Conservation (phyloP, 2,797 vertebrate species). For the Nyctalus aviator region DNA sequence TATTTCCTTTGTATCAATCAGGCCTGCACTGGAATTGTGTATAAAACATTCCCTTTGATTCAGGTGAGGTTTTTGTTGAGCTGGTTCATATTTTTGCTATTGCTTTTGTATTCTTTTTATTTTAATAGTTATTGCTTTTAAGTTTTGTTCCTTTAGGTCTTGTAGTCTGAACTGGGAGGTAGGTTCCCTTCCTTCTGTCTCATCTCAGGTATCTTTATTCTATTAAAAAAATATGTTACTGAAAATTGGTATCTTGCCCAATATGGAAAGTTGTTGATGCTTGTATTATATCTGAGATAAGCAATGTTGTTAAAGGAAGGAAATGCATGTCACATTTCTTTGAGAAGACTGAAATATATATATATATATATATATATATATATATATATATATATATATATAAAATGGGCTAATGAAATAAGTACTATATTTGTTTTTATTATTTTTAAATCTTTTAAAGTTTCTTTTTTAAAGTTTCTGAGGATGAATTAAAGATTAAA, state of each 20-base stretch:
- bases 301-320: neutral
- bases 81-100: neutral
- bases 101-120: neutral
- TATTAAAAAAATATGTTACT: neutral
- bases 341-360: neutral
- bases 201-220: constrained; percentile 7
- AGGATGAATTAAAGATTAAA: constrained; percentile 27
- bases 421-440: neutral
- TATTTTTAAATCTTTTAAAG: neutral
- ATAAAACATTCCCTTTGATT: neutral
- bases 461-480: neutral
- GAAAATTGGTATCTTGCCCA: neutral
- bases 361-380: neutral
- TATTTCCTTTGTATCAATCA: neutral
- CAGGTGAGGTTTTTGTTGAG: neutral
- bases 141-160: neutral
- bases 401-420: neutral
- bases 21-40: neutral
- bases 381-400: neutral
- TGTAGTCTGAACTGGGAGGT: neutral
- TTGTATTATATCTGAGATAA: neutral
- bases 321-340: neutral
- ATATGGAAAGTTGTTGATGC: neutral
- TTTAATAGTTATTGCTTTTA: neutral
- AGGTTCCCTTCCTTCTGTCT: neutral